Evolutionary conservation across 2,888 invertebrate genomes (phyloP).

Genomic region (Pheosia gnoma): DNA sequence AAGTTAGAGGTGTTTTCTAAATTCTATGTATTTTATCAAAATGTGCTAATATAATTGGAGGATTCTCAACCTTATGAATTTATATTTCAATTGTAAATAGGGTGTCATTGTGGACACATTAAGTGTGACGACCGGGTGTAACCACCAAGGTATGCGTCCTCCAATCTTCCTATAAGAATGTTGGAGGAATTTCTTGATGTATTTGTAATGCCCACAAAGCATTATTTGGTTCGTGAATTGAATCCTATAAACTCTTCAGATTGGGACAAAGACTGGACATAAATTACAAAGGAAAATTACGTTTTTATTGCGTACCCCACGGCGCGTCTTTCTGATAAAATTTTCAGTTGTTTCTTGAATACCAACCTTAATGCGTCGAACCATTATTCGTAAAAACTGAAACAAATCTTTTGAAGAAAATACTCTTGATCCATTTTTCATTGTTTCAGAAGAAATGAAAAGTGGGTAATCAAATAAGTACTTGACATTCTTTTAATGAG

Average conservation of each 20-base stretch:
- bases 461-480: background rate
- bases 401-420: background rate
- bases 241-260: background rate
- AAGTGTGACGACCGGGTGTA: too few relatives aligned
- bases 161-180: background rate
- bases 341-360: background rate
- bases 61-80: too few relatives aligned
- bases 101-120: too few relatives aligned
- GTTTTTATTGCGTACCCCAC: background rate
- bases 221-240: background rate
- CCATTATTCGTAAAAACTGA: background rate
- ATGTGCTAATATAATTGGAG: too few relatives aligned
- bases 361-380: background rate
- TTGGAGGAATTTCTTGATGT: background rate
- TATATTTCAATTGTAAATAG: too few relatives aligned
- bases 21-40: too few relatives aligned
- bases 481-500: too few relatives aligned
- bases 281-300: slow-evolving; percentile 1
- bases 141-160: too few relatives aligned
- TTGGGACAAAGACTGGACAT: background rate
- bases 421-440: background rate
- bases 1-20: too few relatives aligned
- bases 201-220: background rate
- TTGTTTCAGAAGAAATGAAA: background rate
- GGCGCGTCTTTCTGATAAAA: background rate